A percentile compares a stretch with the other conserved stretches of the same genome.
Evolutionary conservation across 2,888 invertebrate species (phyloP).

Genomic region (Cosmorhoe ocellata): DNA sequence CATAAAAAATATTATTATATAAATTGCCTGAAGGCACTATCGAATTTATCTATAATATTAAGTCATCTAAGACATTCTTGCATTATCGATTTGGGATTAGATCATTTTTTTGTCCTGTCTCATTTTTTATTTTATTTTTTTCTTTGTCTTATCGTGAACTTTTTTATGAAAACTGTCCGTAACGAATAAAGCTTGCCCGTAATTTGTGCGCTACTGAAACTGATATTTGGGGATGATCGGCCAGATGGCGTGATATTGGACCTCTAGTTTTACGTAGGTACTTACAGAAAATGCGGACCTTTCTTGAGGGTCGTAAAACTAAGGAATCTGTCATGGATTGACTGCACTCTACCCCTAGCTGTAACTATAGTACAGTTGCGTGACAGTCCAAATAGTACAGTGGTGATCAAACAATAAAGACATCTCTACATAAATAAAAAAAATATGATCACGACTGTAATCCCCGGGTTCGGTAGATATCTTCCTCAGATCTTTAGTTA

Average conservation of each 20-base stretch:
- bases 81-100: no score
- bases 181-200: conserved; percentile 56
- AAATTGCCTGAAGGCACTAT: no score
- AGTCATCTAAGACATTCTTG: no score
- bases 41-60: no score
- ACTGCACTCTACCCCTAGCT: conserved; percentile 36
- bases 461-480: no score
- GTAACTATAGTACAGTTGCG: conserved; percentile 13
- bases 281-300: conserved; percentile 55
- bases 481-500: no score
- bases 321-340: conserved; percentile 60
- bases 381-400: no score
- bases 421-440: no score
- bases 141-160: conserved; percentile 51
- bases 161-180: conserved; percentile 66
- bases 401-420: no score
- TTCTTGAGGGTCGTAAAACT: conserved; percentile 64
- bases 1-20: no score
- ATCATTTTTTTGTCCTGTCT: no score
- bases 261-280: conserved; percentile 69
- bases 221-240: conserved; percentile 69
- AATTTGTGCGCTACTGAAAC: conserved; percentile 73
- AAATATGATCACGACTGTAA: no score
- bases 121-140: neutral
- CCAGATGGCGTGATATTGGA: conserved; percentile 74